A percentile compares a stretch with the other conserved stretches of the same genome.
Evolutionary conservation across 2,797 vertebrate species (phyloP).

Genomic region (Danionella dracula): DNA sequence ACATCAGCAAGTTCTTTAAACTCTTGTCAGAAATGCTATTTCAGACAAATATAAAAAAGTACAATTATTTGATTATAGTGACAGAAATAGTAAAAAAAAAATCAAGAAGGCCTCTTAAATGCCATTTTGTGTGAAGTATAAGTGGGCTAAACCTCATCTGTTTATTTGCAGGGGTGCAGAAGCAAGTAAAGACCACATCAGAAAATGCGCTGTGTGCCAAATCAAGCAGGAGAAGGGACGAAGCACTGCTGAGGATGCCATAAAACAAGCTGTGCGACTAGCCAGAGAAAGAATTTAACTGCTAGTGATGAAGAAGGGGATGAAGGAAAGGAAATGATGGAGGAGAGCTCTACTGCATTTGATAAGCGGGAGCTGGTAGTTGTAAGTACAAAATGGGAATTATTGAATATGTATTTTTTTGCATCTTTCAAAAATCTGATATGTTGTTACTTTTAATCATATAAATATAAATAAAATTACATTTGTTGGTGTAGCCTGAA

Average conservation of each 20-base stretch:
- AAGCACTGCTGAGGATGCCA: constrained; percentile 66
- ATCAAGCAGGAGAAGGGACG: constrained; percentile 78
- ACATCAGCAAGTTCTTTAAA: too few species aligned
- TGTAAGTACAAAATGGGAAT: constrained; percentile 70
- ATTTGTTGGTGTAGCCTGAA: not conserved
- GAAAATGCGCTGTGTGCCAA: constrained; percentile 84
- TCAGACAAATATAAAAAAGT: too few species aligned
- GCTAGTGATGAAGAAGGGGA: constrained; percentile 49
- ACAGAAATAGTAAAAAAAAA: too few species aligned
- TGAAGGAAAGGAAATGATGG: constrained; percentile 76
- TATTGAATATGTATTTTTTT: not conserved
- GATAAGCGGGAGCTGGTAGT: constrained; percentile 93
- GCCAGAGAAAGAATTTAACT: constrained; percentile 46
- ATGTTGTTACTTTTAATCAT: not conserved
- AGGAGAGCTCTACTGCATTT: constrained; percentile 61
- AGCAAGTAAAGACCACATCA: constrained; percentile 94
- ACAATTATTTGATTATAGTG: too few species aligned
- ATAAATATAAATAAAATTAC: too few species aligned
- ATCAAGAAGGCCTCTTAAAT: too few species aligned
- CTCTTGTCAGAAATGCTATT: too few species aligned
- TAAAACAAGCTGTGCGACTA: constrained; percentile 56
- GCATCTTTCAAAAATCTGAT: too few species aligned
- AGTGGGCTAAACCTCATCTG: not conserved
- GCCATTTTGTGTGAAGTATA: too few species aligned
- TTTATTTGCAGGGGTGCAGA: constrained; percentile 79